phyloP scores from a whole-genome alignment of 35 echinoderm and acorn worm species.

The Hemicentrotus pulcherrimus region DNA sequence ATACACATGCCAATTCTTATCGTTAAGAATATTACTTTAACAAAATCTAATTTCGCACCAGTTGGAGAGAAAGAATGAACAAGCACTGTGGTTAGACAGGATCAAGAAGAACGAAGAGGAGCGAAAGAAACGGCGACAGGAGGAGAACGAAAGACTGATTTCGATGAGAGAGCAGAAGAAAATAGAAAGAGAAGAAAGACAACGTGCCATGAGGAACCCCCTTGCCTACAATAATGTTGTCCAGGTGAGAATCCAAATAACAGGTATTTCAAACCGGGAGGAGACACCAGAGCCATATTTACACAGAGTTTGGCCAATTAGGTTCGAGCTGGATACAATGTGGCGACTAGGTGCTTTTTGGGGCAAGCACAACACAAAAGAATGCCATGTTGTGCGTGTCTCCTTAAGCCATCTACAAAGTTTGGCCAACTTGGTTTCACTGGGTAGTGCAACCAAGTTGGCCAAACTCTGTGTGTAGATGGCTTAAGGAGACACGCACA shows the following conservation, averaged over 20 bases:
- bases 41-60: not conserved
- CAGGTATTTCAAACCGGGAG: too few relatives aligned
- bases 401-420: too few relatives aligned
- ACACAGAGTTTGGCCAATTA: too few relatives aligned
- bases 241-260: not conserved
- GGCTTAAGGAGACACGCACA: too few relatives aligned
- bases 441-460: too few relatives aligned
- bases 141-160: conserved; percentile 16
- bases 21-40: not conserved
- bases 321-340: too few relatives aligned
- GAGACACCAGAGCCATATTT: too few relatives aligned
- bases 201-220: conserved; percentile 34
- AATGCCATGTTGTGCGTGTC: too few relatives aligned
- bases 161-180: conserved; percentile 14
- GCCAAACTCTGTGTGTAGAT: too few relatives aligned
- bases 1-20: not conserved
- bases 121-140: not conserved
- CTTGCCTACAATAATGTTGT: conserved; percentile 33
- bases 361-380: too few relatives aligned
- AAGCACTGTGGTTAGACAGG: conserved; percentile 26
- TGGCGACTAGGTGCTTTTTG: too few relatives aligned
- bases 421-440: too few relatives aligned
- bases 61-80: not conserved
- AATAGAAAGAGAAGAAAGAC: conserved; percentile 29
- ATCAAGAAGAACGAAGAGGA: conserved; percentile 35